Evolutionary conservation across 2,113 vertebrate species (phyloP), one percentile per base, ranked within the genome.

Genomic region (Sterrhoptilus dennistouni): DNA sequence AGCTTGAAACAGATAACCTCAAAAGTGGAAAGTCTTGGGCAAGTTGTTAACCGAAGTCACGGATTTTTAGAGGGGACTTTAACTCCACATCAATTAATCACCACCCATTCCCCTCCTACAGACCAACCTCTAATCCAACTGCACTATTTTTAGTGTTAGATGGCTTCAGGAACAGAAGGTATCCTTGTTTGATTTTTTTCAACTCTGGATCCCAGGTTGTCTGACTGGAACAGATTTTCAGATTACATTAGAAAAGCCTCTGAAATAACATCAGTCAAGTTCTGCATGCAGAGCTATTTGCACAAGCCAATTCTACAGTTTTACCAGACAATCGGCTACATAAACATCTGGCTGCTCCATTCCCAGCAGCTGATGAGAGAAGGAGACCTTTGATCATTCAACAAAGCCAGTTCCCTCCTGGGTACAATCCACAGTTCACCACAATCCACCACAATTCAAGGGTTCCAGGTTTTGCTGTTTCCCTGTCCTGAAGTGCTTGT

Each of bases 261-360:
- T 64, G 78, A 93, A 97, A 93, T 31, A 82, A 85, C 61, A 91
- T 44, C 78, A 76, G 71, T 79, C 68, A 83, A 65, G 66, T 88
- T 94, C 53, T 83, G 75, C 82, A 64, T 44, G 61, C 70, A 69
- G 24, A 93, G 90, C 61, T 90, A 80, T 90, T 90, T 88, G 59
- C 75, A 91, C 70, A 87, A 96, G 86, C 36, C 85, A 93, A 61
- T 70, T 79, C 54, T 56, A 86, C 36, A 66, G 68, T 77, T 95
- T 92, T 90, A 93, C 35, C 90, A 80, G 94, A 90, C 64, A 86
- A 90, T 66, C 1, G 0, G 59, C 56, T 65, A 70, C 42, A 92
- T 50, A 93, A 94, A 94, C 92, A 90, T 90, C 89, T 87, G 94
- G 81, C 95, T 85, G 78, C 75, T 84, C 86, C 45, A 54, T 35